A percentile compares a stretch with the other conserved stretches of the same genome.
Evolutionary conservation across 2,888 invertebrate species (phyloP).

Genomic region (Ormyrus pomaceus): DNA sequence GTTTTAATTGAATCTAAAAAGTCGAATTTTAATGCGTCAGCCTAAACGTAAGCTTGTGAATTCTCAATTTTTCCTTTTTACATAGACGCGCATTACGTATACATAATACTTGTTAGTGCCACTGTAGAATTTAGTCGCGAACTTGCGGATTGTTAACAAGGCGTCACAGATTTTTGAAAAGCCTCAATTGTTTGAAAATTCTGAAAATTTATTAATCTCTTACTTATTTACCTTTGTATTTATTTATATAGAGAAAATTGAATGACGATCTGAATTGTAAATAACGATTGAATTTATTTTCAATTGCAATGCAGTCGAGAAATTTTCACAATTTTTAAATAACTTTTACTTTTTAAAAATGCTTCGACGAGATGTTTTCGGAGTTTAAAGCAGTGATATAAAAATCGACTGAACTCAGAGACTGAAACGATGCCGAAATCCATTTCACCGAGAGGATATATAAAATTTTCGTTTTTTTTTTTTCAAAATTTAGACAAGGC

Average conservation of each 20-base stretch:
- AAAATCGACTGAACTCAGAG: conserved; percentile 16
- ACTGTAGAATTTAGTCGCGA: conserved; percentile 28
- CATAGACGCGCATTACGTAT: neutral
- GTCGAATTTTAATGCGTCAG: no score
- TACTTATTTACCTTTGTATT: neutral
- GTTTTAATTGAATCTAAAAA: no score
- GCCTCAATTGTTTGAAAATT: conserved; percentile 14
- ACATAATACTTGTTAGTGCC: conserved; percentile 30
- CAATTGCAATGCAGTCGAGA: neutral
- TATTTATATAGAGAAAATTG: no score
- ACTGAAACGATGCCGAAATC: conserved; percentile 9
- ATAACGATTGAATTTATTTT: neutral
- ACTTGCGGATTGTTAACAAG: conserved; percentile 14
- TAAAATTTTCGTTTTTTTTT: no score
- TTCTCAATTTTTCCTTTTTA: conserved; percentile 27
- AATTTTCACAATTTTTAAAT: neutral
- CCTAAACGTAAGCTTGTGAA: no score
- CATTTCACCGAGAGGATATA: no score
- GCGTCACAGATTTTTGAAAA: conserved; percentile 35
- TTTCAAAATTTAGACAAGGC: no score
- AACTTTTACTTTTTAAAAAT: conserved; percentile 25
- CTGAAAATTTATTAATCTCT: conserved; percentile 3
- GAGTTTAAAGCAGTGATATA: neutral
- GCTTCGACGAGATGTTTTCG: conserved; percentile 17
- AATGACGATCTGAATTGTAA: neutral